Base-by-base conservation (phyloP, 2,797 vertebrate species). In the Scomberomorus guttatus region DNA sequence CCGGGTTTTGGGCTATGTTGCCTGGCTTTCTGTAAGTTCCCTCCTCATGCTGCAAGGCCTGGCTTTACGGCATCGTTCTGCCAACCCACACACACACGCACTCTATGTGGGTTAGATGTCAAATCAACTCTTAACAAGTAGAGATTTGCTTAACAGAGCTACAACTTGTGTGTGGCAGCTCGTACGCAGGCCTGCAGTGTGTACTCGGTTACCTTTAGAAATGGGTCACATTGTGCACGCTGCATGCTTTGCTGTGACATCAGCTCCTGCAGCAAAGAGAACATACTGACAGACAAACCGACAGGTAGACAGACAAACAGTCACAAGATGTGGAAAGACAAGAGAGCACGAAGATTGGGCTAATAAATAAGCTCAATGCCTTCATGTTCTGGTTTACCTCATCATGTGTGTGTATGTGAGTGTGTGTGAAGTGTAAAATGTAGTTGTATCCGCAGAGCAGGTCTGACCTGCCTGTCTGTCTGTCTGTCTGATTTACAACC, bases 401-500 rank as follows among this genome's bases (percentile, higher is more conserved):
- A n/a, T 14, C 46, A 11, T 70, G 18, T 56, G 39, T 55, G 50
- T 29, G 54, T 18, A 15, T 15, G 25, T 11, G 60, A 3, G 55
- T 42, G 51, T 61, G 59, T 44, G 48, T 57, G 44, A 25, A 29
- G 44, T 64, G 32, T 63, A 51, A 71, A 78, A 65, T 60, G 15
- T 75, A 46, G 56, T 20, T 56, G 44, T 54, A 39, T 75, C 69
- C 77, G 61, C 50, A 70, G 75, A 75, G 81, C 76, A 82, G 80
- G 65, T 87, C 44, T 61, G 67, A 81, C 79, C 81, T 80, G 81
- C 67, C 78, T 68, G 25, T 64, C 62, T 57, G 42, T 63, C 22
- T 67, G 63, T 70, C 69, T 75, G 66, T 79, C 63, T 86, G 79
- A 90, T 82, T 81, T 76, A 81, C 83, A 71, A 75, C 54, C 51